Base-by-base conservation (phyloP, 2,113 vertebrate species). In the Leptobrachium leishanense region DNA sequence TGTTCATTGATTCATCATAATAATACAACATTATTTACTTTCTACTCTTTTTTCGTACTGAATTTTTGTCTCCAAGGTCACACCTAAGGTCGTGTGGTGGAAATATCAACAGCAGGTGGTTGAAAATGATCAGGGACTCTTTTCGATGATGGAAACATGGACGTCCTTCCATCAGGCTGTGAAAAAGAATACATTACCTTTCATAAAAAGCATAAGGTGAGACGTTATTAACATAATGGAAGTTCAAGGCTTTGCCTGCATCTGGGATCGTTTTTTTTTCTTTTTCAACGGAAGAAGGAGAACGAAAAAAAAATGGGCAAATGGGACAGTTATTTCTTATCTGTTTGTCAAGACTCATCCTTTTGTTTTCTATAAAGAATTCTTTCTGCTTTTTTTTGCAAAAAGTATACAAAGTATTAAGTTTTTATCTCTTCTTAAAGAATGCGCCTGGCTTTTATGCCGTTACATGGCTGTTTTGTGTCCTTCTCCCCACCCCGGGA, bases 381-480 rank as follows among this genome's bases (percentile, higher is more conserved):
- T 42, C 41, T 55, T 79, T 72, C 59, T 74, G n/a, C 66, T 80
- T 74, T 80, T 15, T 31, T 31, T 31, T 31, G 20, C 20, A 31
- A 68, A 39, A 77, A 77, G 42, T 70, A 63, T 53, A 71, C 31
- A 75, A 79, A 65, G 53, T 57, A 79, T 55, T 43, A 79, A 57
- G 63, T 82, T 79, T 31, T 62, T 68, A 39, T 84, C 40, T 50
- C 43, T 83, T 84, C 79, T 80, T 46, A 69, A 83, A 74, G 80
- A 88, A 85, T 43, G 66, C 10, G 6, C 75, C 31, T 78, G 68
- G 81, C 86, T 89, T 90, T 87, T 75, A 89, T 86, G 73, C 59
- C 83, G 68, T 85, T 73, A 31, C 76, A 68, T 87, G 84, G 78
- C 76, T 81, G 81, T 84, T 88, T 82, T 83, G 83, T 87, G 82